phyloP scores from a whole-genome alignment of 2,888 invertebrate genomes.

The Drosophila multiciliata region DNA sequence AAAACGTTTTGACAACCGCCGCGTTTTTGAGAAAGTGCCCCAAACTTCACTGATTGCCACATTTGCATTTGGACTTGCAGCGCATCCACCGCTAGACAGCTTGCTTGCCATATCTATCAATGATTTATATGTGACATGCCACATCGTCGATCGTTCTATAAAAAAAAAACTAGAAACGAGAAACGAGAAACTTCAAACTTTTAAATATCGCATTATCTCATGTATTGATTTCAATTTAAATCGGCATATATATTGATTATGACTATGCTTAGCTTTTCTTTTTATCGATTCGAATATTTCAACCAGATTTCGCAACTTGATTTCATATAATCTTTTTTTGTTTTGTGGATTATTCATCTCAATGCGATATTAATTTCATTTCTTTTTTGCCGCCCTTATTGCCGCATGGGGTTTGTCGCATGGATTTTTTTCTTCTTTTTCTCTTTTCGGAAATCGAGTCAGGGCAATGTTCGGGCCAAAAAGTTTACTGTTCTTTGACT shows the following conservation, averaged over 20 bases:
- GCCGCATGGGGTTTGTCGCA: constrained; percentile 19
- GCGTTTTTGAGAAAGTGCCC: constrained; percentile 55
- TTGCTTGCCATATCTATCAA: constrained; percentile 12
- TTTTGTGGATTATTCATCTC: constrained; percentile 21
- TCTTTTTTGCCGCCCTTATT: constrained; percentile 30
- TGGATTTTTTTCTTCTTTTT: not conserved
- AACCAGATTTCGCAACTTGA: constrained; percentile 60
- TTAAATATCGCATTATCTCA: constrained; percentile 15
- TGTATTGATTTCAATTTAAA: constrained; percentile 14
- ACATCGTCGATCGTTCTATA: constrained; percentile 4
- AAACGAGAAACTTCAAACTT: constrained; percentile 7
- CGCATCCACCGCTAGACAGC: constrained; percentile 16
- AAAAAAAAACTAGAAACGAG: not conserved
- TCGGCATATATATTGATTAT: constrained; percentile 6
- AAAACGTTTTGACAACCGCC: constrained; percentile 53
- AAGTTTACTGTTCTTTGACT: constrained; percentile 71
- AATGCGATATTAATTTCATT: constrained; percentile 64
- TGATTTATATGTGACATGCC: not conserved
- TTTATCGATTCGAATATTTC: constrained; percentile 59
- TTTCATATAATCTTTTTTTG: constrained; percentile 1
- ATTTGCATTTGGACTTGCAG: constrained; percentile 38
- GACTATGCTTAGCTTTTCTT: constrained; percentile 29
- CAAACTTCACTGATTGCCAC: constrained; percentile 22
- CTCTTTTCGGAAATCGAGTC: constrained; percentile 44
- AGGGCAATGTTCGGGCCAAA: constrained; percentile 63